Conservation (phyloP, 92 coral and sea anemone genomes). For the Parazoanthus atlanticus region DNA sequence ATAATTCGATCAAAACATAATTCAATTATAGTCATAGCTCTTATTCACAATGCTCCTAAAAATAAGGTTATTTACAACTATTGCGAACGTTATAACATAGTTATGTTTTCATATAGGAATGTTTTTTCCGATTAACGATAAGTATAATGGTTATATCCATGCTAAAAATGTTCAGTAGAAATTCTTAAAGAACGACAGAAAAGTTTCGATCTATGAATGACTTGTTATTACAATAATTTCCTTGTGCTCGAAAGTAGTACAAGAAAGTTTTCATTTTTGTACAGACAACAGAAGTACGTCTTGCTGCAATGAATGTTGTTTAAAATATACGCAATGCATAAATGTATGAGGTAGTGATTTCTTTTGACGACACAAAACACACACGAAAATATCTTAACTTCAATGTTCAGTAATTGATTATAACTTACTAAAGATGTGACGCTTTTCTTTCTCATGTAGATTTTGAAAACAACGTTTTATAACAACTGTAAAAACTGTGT, state of each 20-base stretch:
- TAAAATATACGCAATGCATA: neutral
- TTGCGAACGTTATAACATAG: neutral
- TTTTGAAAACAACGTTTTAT: neutral
- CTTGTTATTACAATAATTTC: neutral
- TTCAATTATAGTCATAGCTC: neutral
- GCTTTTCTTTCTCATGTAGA: neutral
- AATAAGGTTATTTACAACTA: neutral
- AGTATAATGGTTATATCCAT: neutral
- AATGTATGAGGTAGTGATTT: neutral
- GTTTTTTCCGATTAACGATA: too few species aligned
- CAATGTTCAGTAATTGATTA: neutral
- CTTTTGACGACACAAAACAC: neutral
- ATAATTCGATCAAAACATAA: neutral
- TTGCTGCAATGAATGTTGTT: neutral
- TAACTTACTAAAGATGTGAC: neutral
- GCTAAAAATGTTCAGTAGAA: neutral
- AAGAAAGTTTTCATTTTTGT: neutral
- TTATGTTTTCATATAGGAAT: neutral
- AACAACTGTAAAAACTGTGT: neutral
- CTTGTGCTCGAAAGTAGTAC: neutral
- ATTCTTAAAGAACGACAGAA: neutral
- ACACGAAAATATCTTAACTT: neutral
- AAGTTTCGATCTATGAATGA: neutral
- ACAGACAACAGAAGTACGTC: neutral
- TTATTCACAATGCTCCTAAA: slow-evolving; percentile 19